These are phyloP conservation scores for Adelphocoris suturalis DNA, from an alignment of 2,888 invertebrate species.

Conservation along the genomic window DNA sequence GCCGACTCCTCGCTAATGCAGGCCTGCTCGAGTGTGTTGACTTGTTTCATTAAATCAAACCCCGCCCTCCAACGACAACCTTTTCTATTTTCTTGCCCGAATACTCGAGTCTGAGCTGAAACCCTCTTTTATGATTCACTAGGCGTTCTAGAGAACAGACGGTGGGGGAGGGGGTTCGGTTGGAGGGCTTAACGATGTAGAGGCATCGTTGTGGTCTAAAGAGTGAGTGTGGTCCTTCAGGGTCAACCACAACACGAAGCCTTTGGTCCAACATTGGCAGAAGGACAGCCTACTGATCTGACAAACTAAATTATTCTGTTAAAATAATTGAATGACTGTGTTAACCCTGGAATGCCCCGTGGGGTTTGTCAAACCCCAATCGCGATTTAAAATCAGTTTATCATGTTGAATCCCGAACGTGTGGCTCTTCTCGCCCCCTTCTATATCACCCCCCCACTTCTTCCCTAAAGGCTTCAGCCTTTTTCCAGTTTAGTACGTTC, in stretches of 20 bases:
- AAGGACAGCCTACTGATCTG: background rate
- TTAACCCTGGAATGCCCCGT: too few species aligned
- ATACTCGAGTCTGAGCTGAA: background rate
- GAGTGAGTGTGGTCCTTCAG: background rate
- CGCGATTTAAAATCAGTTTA: too few species aligned
- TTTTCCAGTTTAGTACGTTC: too few species aligned
- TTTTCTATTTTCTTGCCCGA: conserved; percentile 37
- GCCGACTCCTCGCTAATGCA: conserved; percentile 39
- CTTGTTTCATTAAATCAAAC: conserved; percentile 64
- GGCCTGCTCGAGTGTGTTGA: conserved; percentile 53
- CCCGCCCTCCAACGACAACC: conserved; percentile 44
- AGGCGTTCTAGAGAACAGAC: background rate
- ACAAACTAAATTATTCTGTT: background rate
- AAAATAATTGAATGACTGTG: too few species aligned
- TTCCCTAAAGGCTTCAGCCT: too few species aligned
- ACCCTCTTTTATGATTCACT: conserved; percentile 43
- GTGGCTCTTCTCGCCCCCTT: too few species aligned
- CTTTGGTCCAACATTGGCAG: background rate
- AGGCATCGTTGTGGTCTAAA: background rate
- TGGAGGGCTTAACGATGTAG: conserved; percentile 19
- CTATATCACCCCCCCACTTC: too few species aligned
- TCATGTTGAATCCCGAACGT: too few species aligned
- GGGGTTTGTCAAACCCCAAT: too few species aligned
- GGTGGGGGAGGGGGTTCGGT: background rate
- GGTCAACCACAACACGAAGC: background rate